Evolutionary conservation across 2,888 invertebrate species (phyloP).

Genomic region (Allygus modestus): DNA sequence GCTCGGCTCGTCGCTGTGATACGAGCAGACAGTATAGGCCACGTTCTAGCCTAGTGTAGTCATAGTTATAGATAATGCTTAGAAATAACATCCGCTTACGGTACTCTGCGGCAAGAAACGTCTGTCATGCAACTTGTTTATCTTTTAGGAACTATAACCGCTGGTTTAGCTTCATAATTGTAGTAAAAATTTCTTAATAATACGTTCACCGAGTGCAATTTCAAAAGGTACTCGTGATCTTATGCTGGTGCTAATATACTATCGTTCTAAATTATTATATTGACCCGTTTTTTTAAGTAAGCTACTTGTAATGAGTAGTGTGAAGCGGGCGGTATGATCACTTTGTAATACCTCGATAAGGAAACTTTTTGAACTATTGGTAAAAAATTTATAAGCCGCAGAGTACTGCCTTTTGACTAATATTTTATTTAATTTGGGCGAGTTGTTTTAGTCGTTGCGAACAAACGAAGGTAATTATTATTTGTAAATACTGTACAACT

Average conservation of each 20-base stretch:
- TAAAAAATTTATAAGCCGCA: conserved; percentile 1
- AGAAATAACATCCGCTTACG: conserved; percentile 12
- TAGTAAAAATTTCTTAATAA: no score
- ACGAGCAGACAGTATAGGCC: conserved; percentile 73
- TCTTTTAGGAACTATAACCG: no score
- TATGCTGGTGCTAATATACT: conserved; percentile 16
- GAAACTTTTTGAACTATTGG: no score
- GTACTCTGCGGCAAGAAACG: conserved; percentile 3
- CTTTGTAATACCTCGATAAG: no score
- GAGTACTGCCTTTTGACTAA: neutral
- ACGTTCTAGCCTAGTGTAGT: neutral
- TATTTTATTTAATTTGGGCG: conserved; percentile 17
- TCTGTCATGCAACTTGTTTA: no score
- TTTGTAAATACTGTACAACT: conserved; percentile 46
- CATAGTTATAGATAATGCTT: neutral
- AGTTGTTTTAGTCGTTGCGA: conserved; percentile 34
- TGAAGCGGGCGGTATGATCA: no score
- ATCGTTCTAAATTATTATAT: neutral
- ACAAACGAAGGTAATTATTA: conserved; percentile 43
- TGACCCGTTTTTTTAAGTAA: neutral
- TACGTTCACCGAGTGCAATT: no score
- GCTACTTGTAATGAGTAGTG: no score
- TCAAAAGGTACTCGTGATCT: neutral
- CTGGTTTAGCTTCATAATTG: no score
- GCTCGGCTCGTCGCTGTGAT: conserved; percentile 85